These are phyloP conservation scores for Pseudomugil tenellus DNA, from an alignment of 2,797 vertebrate genomes.

Conservation along the genomic window DNA sequence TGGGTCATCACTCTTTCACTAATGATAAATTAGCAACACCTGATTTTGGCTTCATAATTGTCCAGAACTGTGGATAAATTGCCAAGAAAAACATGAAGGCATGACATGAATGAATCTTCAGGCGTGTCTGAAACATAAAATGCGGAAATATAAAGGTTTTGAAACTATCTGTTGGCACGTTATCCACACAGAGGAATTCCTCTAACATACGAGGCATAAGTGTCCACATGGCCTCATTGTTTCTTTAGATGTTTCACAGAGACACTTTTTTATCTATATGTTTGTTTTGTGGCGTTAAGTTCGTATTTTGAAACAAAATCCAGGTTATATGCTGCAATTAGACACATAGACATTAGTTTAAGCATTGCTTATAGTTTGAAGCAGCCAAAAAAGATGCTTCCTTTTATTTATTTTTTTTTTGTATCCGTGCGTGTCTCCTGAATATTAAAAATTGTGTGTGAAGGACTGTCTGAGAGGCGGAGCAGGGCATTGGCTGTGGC, in stretches of 20 bases:
- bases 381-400: background rate
- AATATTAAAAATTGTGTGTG: slow-evolving; percentile 50
- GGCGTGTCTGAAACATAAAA: background rate
- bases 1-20: background rate
- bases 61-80: background rate
- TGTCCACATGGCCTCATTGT: background rate
- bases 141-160: background rate
- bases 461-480: slow-evolving; percentile 48
- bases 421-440: slow-evolving; percentile 25
- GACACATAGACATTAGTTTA: background rate
- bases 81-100: background rate
- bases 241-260: background rate
- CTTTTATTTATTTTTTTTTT: slow-evolving; percentile 19
- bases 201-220: background rate
- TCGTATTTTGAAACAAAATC: background rate
- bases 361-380: background rate
- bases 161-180: background rate
- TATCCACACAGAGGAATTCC: background rate
- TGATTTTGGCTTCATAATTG: background rate
- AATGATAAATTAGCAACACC: background rate
- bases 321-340: background rate
- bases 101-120: too few species aligned
- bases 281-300: background rate
- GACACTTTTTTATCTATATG: background rate
- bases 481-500: slow-evolving; percentile 51